Evolutionary conservation across 2,888 invertebrate species (phyloP), one percentile per base, ranked within the genome.

Genomic region (Clepsis dumicolana): DNA sequence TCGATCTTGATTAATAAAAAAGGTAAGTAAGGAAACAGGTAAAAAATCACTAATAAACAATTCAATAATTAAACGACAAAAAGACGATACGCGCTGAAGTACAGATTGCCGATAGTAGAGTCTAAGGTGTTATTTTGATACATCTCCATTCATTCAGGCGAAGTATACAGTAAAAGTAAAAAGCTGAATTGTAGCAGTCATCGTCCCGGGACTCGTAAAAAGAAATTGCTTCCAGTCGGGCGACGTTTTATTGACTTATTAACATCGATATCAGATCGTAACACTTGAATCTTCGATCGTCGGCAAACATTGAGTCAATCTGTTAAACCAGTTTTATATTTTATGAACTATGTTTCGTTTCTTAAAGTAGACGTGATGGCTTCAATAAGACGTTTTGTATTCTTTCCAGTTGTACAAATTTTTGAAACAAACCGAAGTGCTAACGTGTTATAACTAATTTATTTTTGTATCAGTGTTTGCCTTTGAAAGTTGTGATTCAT

Each of bases 221-320:
- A 88, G 90, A 91, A 92, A 92, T 92, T 92, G 92, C 91, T 90
- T 92, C 87, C 86, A 91, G 86, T 89, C 85, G 85, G 84, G 78
- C 89, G 88, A 87, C 91, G 88, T 91, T 92, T 92, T 92, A 92
- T 91, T 92, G 91, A 92, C 92, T 92, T 92, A 92, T 92, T 92
- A 92, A 91, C 91, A 91, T 91, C 91, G 91, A 92, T 92, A 92
- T 92, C 90, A 85, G 91, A 91, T 91, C 90, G 91, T 91, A 90
- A 90, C 90, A 87, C 87, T 90, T 84, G 86, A 90, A 89, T 90
- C 90, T 90, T 90, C 91, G 91, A 91, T 91, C 89, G 88, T 83
- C 80, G 88, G 85, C 85, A 88, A 90, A 88, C 85, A 86, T 88
- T 89, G 83, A 84, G 84, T 80, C 83, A 84, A 85, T 84, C 85